phyloP scores from a whole-genome alignment of 2,113 vertebrate species.

The Phaetusa simplex region DNA sequence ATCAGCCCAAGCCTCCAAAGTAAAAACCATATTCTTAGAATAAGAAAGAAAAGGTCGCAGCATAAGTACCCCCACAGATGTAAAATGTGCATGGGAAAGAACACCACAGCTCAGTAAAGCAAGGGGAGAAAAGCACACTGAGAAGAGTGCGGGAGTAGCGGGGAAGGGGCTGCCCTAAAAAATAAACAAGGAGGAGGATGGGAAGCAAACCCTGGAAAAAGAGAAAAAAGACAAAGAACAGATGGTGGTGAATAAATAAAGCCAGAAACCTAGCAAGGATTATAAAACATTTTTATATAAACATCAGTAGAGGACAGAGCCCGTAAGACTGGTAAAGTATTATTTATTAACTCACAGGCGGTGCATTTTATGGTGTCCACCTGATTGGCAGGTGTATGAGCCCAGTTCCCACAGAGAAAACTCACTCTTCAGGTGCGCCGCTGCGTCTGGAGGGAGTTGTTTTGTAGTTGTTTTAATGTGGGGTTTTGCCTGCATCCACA shows the following conservation, averaged over 20 bases:
- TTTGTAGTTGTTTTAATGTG: not conserved
- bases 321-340: not conserved
- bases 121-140: not conserved
- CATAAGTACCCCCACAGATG: not conserved
- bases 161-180: not conserved
- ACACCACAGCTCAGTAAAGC: not conserved
- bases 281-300: slow-evolving; percentile 24
- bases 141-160: not conserved
- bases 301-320: not conserved
- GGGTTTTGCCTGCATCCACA: not conserved
- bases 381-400: not conserved
- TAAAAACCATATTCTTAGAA: not conserved
- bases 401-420: not conserved
- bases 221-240: slow-evolving; percentile 30
- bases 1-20: not conserved
- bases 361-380: not conserved
- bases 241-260: slow-evolving; percentile 19
- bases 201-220: not conserved
- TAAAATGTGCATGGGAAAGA: not conserved
- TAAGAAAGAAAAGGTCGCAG: not conserved
- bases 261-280: slow-evolving; percentile 20
- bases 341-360: not conserved
- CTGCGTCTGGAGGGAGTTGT: not conserved
- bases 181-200: not conserved
- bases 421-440: not conserved